Evolutionary conservation across 2,888 invertebrate species (phyloP), one percentile per base, ranked within the genome.

Genomic region (Eupithecia subumbrata): DNA sequence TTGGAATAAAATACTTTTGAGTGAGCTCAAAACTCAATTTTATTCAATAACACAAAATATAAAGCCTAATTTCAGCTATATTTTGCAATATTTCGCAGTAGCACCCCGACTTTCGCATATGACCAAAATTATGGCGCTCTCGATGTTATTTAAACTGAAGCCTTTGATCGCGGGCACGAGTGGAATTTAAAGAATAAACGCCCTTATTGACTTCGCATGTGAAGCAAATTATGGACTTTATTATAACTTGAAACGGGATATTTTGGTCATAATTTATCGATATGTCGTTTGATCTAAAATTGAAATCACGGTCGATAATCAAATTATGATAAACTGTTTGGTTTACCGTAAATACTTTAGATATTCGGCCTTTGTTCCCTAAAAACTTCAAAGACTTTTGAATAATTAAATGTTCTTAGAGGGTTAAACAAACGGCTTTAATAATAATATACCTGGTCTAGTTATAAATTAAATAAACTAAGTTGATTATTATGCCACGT

Each of bases 131-230:
- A 77, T 71, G 69, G n/a, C 52, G 52, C 76, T 72, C 25, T 74
- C 77, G 80, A 81, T 79, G 79, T 77, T 80, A 83, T 83, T 83
- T 80, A 79, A 80, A 82, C 82, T 70, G 76, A 80, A 79, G 74
- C 74, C 82, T 84, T 84, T 84, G 84, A 83, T 81, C 69, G 75
- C 73, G 71, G 48, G 56, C 18, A 40, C 11, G 37, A 67, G 12
- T 37, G 37, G 66, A 67, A 67, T 66, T 37, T 67, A 37, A 67
- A 40, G 64, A 30, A 67, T 67, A 67, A 67, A 67, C 68, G 37
- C 40, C 40, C 66, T n/a, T 63, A 71, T 64, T 25, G 52, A 30
- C 34, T 68, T 67, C 37, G 40, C 70, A 74, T 74, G 76, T 70
- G 72, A 78, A 76, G n/a, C 34, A n/a, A 67, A 37, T 80, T 80